These are phyloP conservation scores for Poecilia wingei DNA, from an alignment of 2,797 vertebrate genomes.

Conservation along the genomic window DNA sequence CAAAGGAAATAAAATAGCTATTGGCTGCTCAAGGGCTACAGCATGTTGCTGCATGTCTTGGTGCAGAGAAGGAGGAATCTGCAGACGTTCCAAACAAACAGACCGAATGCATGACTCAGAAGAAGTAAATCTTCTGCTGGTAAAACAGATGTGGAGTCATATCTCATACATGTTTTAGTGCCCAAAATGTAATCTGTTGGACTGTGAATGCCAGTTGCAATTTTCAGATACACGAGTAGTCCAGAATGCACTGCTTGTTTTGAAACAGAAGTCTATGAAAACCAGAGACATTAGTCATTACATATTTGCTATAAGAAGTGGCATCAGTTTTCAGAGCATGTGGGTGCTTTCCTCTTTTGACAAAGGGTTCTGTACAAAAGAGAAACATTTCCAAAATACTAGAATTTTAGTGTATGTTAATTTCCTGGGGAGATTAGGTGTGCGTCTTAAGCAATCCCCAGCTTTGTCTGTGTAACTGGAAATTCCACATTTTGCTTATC, in stretches of 20 bases:
- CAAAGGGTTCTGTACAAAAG: neutral
- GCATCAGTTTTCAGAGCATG: neutral
- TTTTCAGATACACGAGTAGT: neutral
- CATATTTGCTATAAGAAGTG: neutral
- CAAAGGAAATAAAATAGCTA: constrained; percentile 9
- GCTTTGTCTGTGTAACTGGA: constrained; percentile 53
- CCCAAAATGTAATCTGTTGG: constrained; percentile 5
- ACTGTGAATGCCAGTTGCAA: neutral
- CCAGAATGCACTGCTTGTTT: neutral
- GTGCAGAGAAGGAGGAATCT: constrained; percentile 62
- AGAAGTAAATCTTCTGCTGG: constrained; percentile 36
- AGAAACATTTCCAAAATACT: neutral
- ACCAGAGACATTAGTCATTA: neutral
- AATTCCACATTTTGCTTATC: constrained; percentile 69
- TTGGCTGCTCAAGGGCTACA: constrained; percentile 13
- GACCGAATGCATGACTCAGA: constrained; percentile 70
- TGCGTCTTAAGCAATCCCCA: constrained; percentile 35
- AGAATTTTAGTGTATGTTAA: neutral
- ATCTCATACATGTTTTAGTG: constrained; percentile 10
- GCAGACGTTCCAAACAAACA: constrained; percentile 58
- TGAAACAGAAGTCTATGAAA: neutral
- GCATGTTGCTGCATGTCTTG: constrained; percentile 55
- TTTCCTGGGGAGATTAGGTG: constrained; percentile 11
- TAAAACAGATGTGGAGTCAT: constrained; percentile 49
- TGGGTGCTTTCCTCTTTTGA: neutral